Evolutionary conservation across 2,797 vertebrate genomes (phyloP).

Genomic region (Melanotaenia pygmaea): DNA sequence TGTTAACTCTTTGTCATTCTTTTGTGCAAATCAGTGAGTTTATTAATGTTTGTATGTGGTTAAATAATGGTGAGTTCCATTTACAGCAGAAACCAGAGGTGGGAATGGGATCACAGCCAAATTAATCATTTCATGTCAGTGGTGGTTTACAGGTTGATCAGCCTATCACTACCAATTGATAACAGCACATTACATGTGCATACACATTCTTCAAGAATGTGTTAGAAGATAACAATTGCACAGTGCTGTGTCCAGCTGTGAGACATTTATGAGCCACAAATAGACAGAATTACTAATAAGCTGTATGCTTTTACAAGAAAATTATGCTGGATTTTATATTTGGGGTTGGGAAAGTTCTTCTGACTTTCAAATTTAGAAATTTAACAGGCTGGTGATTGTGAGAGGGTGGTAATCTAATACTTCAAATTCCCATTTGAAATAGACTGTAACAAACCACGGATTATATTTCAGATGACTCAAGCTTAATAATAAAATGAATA

Average conservation of each 20-base stretch:
- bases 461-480: neutral
- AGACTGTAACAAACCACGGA: neutral
- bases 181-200: neutral
- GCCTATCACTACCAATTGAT: neutral
- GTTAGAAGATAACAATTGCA: neutral
- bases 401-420: neutral
- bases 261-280: neutral
- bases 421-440: neutral
- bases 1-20: neutral
- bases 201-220: neutral
- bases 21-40: neutral
- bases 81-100: neutral
- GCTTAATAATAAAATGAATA: neutral
- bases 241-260: neutral
- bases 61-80: neutral
- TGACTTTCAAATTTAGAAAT: neutral
- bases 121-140: neutral
- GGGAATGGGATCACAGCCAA: neutral
- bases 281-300: neutral
- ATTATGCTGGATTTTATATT: neutral
- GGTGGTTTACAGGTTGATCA: neutral
- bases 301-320: neutral
- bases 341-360: neutral
- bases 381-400: neutral
- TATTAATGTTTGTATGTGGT: too few species aligned